Base-by-base conservation (phyloP, 1,140 invertebrate species). In the Trachymyrmex cornetzi region DNA sequence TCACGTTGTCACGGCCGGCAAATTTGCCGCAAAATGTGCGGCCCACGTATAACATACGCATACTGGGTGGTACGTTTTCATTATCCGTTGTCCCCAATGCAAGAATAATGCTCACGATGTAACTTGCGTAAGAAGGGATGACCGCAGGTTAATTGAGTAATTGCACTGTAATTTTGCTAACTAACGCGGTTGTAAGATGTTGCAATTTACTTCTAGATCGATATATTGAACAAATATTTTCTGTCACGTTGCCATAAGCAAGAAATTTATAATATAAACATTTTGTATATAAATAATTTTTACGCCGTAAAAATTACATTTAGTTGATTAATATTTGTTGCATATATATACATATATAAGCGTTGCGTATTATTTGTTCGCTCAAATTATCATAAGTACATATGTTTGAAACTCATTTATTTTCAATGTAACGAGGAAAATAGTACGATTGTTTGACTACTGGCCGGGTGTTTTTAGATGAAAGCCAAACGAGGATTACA, bases 21-120 rank as follows among this genome's bases (percentile, higher is more conserved):
- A 86, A 61, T 80, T 86, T 9, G 50, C 34, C 48, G 50, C n/a
- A 74, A 87, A 87, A 30, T 72, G 48, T 85, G 22, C 57, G 22
- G 24, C 80, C 80, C 55, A 85, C 44, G 44, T 44, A 77, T 48
- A 89, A 30, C 24, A 59, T 34, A 85, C 87, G 86, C 59, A 7
- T 75, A 86, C 27, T 75, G 61, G 55, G 63, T 89, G 80, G 57
- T 81, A 87, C 69, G 66, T 89, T 86, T 91, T 75, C 66, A 87
- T 89, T 88, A 90, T 77, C 53, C 59, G 34, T 7, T 81, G 85
- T 48, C 88, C 84, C 48, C 90, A 64, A 88, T 91, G 24, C 90
- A 90, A 90, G 59, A 11, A 67, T 90, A 91, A 91, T 91, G 14
- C 48, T 87, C 87, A 91, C 88, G 69, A 89, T 24, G 30, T 34